phyloP scores from a whole-genome alignment of 1,140 invertebrate species.

The Achatina immaculata region DNA sequence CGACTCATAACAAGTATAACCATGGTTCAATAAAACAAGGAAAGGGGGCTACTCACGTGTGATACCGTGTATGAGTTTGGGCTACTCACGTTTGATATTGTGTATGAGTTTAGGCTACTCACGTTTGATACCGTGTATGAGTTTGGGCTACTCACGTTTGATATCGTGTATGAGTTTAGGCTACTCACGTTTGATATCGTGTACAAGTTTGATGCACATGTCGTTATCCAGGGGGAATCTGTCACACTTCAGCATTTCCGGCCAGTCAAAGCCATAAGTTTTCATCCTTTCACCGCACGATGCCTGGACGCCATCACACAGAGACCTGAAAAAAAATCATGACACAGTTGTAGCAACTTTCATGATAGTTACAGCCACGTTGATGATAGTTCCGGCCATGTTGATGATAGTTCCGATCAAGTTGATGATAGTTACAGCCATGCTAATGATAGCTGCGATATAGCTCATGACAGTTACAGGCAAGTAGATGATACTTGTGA shows the following conservation, averaged over 20 bases:
- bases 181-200: constrained; percentile 58
- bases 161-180: constrained; percentile 55
- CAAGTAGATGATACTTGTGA: too few relatives aligned
- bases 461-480: too few relatives aligned
- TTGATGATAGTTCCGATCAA: too few relatives aligned
- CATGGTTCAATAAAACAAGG: too few relatives aligned
- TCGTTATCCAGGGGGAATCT: constrained; percentile 80
- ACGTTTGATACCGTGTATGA: constrained; percentile 56
- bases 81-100: constrained; percentile 53
- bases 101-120: constrained; percentile 53
- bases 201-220: constrained; percentile 76
- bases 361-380: too few relatives aligned
- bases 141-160: constrained; percentile 57
- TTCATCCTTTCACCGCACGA: constrained; percentile 78
- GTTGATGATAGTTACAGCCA: too few relatives aligned
- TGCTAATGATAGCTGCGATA: too few relatives aligned
- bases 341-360: too few relatives aligned
- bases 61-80: too few relatives aligned
- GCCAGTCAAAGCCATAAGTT: constrained; percentile 80
- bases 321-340: constrained; percentile 63
- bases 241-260: constrained; percentile 79
- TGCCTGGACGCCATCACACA: constrained; percentile 77
- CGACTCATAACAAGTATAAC: too few relatives aligned
- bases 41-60: too few relatives aligned
- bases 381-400: too few relatives aligned